phyloP scores from a whole-genome alignment of 1,140 invertebrate species.

The Anagrus nilaparvatae region DNA sequence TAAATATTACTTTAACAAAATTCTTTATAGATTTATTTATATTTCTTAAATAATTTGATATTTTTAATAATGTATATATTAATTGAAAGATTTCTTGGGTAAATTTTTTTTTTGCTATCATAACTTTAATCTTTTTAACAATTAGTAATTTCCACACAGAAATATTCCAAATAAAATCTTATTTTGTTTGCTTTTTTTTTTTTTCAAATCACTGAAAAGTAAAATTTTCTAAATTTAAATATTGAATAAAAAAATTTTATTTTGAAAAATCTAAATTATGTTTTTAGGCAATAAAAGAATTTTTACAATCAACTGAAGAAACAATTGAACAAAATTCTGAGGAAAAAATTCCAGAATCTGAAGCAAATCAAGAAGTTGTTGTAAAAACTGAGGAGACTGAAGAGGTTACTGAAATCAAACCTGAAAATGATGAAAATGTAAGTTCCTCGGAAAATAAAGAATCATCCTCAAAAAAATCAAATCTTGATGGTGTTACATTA shows the following conservation, averaged over 20 bases:
- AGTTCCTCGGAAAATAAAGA: constrained; percentile 10
- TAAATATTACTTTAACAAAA: too few relatives aligned
- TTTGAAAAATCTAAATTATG: neutral
- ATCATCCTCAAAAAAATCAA: constrained; percentile 18
- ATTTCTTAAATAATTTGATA: too few relatives aligned
- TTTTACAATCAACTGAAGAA: constrained; percentile 24
- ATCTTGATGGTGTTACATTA: constrained; percentile 33
- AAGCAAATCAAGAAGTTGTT: neutral
- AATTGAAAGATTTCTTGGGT: too few relatives aligned
- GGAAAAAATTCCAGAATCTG: neutral
- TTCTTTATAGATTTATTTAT: too few relatives aligned
- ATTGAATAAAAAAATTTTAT: constrained; percentile 9
- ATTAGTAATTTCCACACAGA: too few relatives aligned
- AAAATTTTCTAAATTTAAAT: too few relatives aligned
- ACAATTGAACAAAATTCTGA: neutral
- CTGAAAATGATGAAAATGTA: constrained; percentile 13
- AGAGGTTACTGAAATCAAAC: constrained; percentile 6
- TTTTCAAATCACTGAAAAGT: too few relatives aligned
- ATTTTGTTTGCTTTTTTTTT: too few relatives aligned
- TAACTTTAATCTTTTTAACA: too few relatives aligned
- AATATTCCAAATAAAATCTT: constrained; percentile 1
- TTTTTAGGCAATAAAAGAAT: constrained; percentile 32
- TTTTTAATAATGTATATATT: too few relatives aligned
- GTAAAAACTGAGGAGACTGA: constrained; percentile 9
- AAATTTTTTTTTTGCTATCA: too few relatives aligned